These are phyloP conservation scores for Alectoris magna DNA, from an alignment of 2,797 vertebrate genomes.

Conservation along the genomic window DNA sequence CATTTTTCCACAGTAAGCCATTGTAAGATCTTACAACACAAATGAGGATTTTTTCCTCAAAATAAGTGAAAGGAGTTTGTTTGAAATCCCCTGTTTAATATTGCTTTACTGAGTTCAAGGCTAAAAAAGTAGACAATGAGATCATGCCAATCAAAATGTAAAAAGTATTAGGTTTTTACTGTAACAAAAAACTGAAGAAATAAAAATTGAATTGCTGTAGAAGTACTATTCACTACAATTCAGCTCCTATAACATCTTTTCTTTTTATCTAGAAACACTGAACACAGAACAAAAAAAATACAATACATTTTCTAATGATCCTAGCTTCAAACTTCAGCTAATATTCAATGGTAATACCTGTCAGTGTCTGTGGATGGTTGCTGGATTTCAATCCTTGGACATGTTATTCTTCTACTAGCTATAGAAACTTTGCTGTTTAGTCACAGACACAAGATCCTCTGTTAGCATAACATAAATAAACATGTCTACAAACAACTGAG, in stretches of 20 bases:
- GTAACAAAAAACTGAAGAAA: slow-evolving; percentile 60
- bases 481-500: slow-evolving; percentile 43
- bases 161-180: not conserved
- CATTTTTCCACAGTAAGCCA: not conserved
- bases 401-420: slow-evolving; percentile 78
- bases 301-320: slow-evolving; percentile 7
- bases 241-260: not conserved
- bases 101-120: not conserved
- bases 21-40: not conserved
- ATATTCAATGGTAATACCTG: slow-evolving; percentile 75
- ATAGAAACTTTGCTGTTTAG: slow-evolving; percentile 77
- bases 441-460: slow-evolving; percentile 74
- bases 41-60: not conserved
- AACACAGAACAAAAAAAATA: slow-evolving; percentile 44
- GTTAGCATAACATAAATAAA: slow-evolving; percentile 67
- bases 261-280: slow-evolving; percentile 42
- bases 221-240: not conserved
- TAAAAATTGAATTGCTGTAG: slow-evolving; percentile 36
- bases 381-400: slow-evolving; percentile 83
- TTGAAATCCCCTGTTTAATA: not conserved
- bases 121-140: not conserved
- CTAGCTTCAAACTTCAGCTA: slow-evolving; percentile 33
- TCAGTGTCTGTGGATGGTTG: slow-evolving; percentile 83
- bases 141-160: not conserved
- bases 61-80: not conserved